Percentiles rank a stretch among this genome's conserved stretches.
Conservation (phyloP, 2,797 vertebrate genomes). For the Acomys russatus region DNA sequence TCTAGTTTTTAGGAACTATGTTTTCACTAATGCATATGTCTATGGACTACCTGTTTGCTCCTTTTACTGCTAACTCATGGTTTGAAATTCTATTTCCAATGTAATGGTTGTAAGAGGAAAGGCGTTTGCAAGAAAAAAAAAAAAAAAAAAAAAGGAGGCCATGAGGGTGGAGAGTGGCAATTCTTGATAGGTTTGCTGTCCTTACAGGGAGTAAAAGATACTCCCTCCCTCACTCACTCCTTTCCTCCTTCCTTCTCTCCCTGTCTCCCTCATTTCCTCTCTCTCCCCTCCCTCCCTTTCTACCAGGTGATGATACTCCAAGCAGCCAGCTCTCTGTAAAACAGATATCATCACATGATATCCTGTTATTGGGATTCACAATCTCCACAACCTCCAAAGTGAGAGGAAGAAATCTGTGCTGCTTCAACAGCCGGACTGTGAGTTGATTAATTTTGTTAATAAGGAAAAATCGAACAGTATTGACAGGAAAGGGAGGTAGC, state of each 20-base stretch:
- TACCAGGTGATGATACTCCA: background rate
- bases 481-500: background rate
- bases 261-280: background rate
- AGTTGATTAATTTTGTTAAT: background rate
- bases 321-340: background rate
- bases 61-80: background rate
- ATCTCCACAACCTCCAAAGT: background rate
- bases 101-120: background rate
- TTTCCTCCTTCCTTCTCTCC: background rate
- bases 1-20: background rate
- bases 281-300: background rate
- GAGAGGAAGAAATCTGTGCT: background rate
- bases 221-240: background rate
- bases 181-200: background rate
- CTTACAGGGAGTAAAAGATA: background rate
- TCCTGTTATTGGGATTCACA: background rate
- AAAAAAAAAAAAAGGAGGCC: background rate
- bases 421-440: background rate
- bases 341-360: background rate
- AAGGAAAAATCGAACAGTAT: background rate
- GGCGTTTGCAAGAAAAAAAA: background rate
- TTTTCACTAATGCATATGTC: background rate
- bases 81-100: background rate
- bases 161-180: background rate
- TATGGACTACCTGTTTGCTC: background rate